Conservation (phyloP, 2,888 invertebrate genomes). For the Campoletis raptor region DNA sequence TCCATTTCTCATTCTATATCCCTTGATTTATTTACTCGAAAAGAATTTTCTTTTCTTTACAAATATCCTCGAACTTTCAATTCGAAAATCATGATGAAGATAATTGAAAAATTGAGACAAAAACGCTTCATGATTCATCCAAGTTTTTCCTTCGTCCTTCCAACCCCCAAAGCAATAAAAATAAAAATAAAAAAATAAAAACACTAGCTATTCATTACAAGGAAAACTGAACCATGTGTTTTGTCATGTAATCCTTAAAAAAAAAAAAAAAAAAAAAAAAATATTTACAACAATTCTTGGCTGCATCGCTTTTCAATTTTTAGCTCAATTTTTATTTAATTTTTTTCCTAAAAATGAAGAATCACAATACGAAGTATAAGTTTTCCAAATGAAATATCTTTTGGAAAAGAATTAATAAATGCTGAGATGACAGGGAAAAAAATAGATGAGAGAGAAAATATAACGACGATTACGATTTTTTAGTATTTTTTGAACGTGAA, state of each 20-base stretch:
- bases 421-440: neutral
- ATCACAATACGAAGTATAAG: neutral
- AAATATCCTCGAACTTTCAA: conserved; percentile 14
- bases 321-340: no score
- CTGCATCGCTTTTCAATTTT: no score
- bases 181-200: no score
- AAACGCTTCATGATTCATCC: neutral
- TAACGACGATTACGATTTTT: conserved; percentile 21
- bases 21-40: conserved; percentile 58
- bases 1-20: conserved; percentile 40
- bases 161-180: neutral
- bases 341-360: no score
- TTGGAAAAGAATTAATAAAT: neutral
- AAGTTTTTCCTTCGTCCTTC: neutral
- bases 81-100: conserved; percentile 6
- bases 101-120: conserved; percentile 5
- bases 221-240: no score
- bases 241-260: no score
- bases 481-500: conserved; percentile 53
- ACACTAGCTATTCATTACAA: neutral
- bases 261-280: conserved; percentile 3
- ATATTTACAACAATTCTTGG: no score
- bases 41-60: conserved; percentile 28
- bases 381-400: conserved; percentile 21
- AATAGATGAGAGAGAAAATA: conserved; percentile 22